Evolutionary conservation across 2,113 vertebrate genomes (phyloP), one percentile per base, ranked within the genome.

Genomic region (Megaptera novaeangliae): DNA sequence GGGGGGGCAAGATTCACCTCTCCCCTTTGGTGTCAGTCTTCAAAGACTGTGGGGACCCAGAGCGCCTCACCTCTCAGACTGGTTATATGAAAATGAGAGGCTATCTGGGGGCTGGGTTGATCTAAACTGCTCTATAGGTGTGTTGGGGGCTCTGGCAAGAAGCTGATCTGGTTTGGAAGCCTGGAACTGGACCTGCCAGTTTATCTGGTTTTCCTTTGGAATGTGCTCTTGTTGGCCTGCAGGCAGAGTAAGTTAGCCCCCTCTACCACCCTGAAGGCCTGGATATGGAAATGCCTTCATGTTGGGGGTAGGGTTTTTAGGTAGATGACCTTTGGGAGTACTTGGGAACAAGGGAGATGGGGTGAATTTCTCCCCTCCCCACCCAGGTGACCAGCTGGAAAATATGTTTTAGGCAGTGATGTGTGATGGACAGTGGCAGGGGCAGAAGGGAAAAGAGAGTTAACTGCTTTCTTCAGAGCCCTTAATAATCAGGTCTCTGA

Each of bases 161-260:
- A 21, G 49, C 21, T 44, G 44, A 36, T 66, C 29, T 93, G 81
- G 55, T 88, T 85, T 88, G 85, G 89, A 85, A 59, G 25, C 68
- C 64, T 95, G 92, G 69, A 82, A 93, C 46, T 49, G 72, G 86
- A 94, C 77, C 66, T 88, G 86, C 95, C 55, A 36, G 86, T 97
- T 82, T 78, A 63, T 93, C 95, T 97, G 80, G 85, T 97, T 97
- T 95, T 97, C 68, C 74, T 69, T 74, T 66, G 69, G 97, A 96
- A 92, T 97, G 95, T 84, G 61, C 84, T 78, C 63, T 68, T 59
- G 13, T 75, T 93, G 93, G 97, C 88, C 82, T 88, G 34, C 69
- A n/a, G 59, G 90, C 85, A 66, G 88, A 74, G 36, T 64, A 88
- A 83, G 72, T 88, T 74, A 86, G 91, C 8, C 91, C 94, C 87